phyloP scores from a whole-genome alignment of 2,113 vertebrate species.

The Pelmatolapia mariae region DNA sequence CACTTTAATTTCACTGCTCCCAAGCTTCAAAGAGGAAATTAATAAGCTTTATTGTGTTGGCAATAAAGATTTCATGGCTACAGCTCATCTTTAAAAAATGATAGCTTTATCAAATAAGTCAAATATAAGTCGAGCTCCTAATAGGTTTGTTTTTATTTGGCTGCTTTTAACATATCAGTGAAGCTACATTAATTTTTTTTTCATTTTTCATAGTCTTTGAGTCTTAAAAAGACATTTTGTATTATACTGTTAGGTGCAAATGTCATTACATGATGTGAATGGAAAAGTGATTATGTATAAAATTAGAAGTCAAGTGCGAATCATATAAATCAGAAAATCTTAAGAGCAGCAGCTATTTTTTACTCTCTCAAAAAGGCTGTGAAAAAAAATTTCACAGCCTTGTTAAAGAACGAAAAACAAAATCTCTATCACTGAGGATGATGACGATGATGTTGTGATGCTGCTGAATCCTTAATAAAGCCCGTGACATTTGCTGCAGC shows the following conservation, averaged over 20 bases:
- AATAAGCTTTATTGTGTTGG: neutral
- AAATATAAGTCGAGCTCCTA: neutral
- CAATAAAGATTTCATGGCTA: neutral
- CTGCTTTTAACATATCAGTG: neutral
- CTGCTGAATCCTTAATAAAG: neutral
- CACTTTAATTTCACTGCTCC: neutral
- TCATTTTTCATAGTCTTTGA: neutral
- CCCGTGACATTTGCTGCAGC: neutral
- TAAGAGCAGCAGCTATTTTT: slow-evolving; percentile 1
- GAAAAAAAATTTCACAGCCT: no score
- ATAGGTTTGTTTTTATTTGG: neutral
- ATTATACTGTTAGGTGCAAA: neutral
- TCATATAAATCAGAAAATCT: slow-evolving; percentile 2
- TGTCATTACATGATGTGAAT: neutral
- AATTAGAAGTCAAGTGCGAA: slow-evolving; percentile 2
- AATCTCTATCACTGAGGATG: neutral
- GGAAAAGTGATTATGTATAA: neutral
- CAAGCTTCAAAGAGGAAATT: neutral
- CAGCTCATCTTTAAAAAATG: neutral
- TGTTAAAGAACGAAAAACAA: neutral
- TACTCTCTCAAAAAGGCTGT: no score
- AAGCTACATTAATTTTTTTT: neutral
- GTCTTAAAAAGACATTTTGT: neutral
- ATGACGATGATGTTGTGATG: neutral
- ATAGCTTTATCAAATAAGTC: neutral